Percentiles rank a stretch among this genome's conserved stretches.
These are phyloP conservation scores for Synanthedon formicaeformis DNA, from an alignment of 2,888 invertebrate genomes.

Conservation along the genomic window DNA sequence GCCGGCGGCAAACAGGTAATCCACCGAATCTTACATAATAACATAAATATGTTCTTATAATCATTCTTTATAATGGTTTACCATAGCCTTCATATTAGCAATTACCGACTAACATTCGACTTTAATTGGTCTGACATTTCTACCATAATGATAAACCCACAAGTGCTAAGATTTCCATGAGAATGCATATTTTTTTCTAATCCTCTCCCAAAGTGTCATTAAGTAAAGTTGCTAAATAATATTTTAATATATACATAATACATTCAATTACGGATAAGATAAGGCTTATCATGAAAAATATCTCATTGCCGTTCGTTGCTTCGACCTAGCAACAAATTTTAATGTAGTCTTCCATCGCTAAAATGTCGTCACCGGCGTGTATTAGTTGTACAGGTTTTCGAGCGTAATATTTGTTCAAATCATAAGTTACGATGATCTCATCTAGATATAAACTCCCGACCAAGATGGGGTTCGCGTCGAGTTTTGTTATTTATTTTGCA, in stretches of 20 bases:
- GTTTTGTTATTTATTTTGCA: slow-evolving; percentile 61
- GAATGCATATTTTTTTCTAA: no score
- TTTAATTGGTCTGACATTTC: no score
- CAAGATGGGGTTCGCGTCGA: slow-evolving; percentile 44
- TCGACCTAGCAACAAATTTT: slow-evolving; percentile 32
- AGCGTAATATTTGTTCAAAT: slow-evolving; percentile 48
- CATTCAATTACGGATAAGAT: no score
- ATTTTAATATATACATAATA: no score
- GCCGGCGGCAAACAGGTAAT: slow-evolving; percentile 68
- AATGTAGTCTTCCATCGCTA: slow-evolving; percentile 14
- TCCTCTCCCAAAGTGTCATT: no score
- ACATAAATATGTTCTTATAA: no score
- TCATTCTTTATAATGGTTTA: no score
- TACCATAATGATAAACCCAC: no score
- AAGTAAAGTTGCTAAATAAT: no score
- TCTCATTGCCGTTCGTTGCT: slow-evolving; percentile 2
- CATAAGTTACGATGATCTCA: slow-evolving; percentile 65
- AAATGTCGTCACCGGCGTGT: slow-evolving; percentile 33
- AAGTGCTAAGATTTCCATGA: no score
- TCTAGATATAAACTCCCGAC: slow-evolving; percentile 30
- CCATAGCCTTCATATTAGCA: no score
- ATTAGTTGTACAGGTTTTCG: slow-evolving; percentile 24
- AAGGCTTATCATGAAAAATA: background rate
- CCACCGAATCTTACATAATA: slow-evolving; percentile 1
- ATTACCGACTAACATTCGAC: no score